Conservation (phyloP, 1,140 invertebrate species). For the Ridgeia piscesae region DNA sequence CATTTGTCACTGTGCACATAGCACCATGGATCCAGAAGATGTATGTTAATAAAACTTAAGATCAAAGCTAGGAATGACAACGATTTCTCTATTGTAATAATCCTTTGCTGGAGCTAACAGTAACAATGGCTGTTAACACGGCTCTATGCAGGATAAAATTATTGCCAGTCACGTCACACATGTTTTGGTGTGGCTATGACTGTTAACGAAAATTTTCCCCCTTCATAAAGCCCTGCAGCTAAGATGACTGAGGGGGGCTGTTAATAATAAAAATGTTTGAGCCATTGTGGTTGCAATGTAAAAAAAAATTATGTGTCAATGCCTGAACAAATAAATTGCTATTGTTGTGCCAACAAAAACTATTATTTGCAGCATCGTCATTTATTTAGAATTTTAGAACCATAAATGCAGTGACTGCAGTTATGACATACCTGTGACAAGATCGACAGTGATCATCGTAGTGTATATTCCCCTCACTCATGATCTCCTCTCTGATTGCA, state of each 20-base stretch:
- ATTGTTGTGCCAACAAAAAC: no score
- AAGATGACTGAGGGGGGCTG: no score
- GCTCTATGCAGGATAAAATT: no score
- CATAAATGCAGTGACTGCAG: background rate
- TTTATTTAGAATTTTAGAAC: no score
- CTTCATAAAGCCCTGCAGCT: no score
- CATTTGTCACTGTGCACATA: background rate
- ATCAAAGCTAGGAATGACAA: background rate
- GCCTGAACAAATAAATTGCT: no score
- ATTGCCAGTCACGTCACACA: no score
- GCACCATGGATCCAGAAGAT: background rate
- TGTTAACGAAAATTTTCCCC: no score
- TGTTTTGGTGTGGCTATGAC: no score
- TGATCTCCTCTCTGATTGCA: conserved; percentile 86
- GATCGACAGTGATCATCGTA: conserved; percentile 94
- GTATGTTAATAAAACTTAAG: background rate
- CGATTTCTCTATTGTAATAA: background rate
- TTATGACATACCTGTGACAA: conserved; percentile 70
- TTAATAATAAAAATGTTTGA: no score
- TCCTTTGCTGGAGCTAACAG: background rate
- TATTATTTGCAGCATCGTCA: background rate
- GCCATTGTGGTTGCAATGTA: no score
- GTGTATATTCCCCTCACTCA: conserved; percentile 86
- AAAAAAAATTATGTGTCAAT: no score
- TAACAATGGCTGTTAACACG: background rate